Base-by-base conservation (phyloP, 2,888 invertebrate species). In the Aphodius granarius region DNA sequence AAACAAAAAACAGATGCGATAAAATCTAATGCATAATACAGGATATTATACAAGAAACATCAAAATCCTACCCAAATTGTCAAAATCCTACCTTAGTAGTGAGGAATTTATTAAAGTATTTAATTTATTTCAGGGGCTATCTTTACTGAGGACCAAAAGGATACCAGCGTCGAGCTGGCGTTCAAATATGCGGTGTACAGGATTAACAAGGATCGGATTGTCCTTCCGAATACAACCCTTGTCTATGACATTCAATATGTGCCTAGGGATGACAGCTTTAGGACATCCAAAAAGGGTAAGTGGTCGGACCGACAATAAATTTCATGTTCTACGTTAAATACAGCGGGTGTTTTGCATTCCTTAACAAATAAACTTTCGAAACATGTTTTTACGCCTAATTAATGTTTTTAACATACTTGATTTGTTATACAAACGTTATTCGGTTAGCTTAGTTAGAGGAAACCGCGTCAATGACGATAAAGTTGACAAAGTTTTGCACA, bases 151-250 rank as follows among this genome's bases (percentile, higher is more conserved):
- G 92, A 93, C 83, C 91, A 92, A 85, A 91, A 90, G 84, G 91
- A 93, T 84, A 92, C 91, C 82, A 91, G 91, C 79, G 90, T 91
- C 66, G 94, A 94, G 86, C 87, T 93, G 81, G 94, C 94, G 73
- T 95, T 95, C 87, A 93, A 93, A 85, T 94, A 94, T 87, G 95
- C 95, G 76, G 92, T 95, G 21, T 91, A 94, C 86, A 91, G 91
- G 83, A 91, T 95, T 82, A 95, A 95, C 88, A 90, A 91, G 80
- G 92, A 94, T 84, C 91, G 90, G 82, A 90, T 90, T 77, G 88
- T 95, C 71, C 87, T 95, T 78, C 92, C 94, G 15, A 91, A 92
- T 81, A 93, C 94, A 3, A 90, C 91, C n/a, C 88, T 95, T 70
- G 89, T 92, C 17, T 93, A 93, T 85, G 93, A 94, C 83, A 92